Base-by-base conservation (phyloP, 2,888 invertebrate species). In the Parnassius mnemosyne region DNA sequence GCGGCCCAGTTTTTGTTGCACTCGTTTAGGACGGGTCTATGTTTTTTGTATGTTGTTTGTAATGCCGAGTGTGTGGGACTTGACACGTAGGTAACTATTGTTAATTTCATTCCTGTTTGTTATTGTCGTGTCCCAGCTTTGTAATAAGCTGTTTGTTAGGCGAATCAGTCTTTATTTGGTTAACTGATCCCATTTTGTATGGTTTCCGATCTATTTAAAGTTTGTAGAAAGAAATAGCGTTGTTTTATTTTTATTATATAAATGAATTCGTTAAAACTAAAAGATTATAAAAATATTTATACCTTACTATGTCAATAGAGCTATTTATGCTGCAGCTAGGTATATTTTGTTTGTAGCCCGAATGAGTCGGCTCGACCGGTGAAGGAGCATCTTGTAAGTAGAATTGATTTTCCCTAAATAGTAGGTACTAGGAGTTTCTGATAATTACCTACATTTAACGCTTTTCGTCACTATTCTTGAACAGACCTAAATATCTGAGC, bases 61-160 rank as follows among this genome's bases (percentile, higher is more conserved):
- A 88, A 89, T 89, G 79, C 87, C 86, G 84, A 87, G 84, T 87
- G 90, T 89, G 90, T 88, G 87, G 87, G 88, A 87, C 89, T 87
- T 87, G 89, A 89, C 90, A 89, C 89, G 89, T 86, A 84, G 81
- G 84, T 86, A 80, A 83, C 85, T 81, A 89, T 90, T 89, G 89
- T 90, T 85, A 81, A 82, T 81, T 34, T 79, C 82, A 80, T 78
- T 78, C 80, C 83, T 83, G 83, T 87, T 87, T 85, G 85, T 86
- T 86, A 84, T 85, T 84, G 80, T 82, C 78, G 78, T 75, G 81
- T 83, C 81, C 80, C 80, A 74, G 68, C 66, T 72, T 71, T 69
- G 72, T 75, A 75, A 71, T 69, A 71, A 71, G 69, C 65, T 70
- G 65, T 71, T 71, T 72, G 72, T 75, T 67, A 66, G 62, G 69